Evolutionary conservation across 2,797 vertebrate genomes (phyloP), one percentile per base, ranked within the genome.

Genomic region (Pseudomugil gertrudae): DNA sequence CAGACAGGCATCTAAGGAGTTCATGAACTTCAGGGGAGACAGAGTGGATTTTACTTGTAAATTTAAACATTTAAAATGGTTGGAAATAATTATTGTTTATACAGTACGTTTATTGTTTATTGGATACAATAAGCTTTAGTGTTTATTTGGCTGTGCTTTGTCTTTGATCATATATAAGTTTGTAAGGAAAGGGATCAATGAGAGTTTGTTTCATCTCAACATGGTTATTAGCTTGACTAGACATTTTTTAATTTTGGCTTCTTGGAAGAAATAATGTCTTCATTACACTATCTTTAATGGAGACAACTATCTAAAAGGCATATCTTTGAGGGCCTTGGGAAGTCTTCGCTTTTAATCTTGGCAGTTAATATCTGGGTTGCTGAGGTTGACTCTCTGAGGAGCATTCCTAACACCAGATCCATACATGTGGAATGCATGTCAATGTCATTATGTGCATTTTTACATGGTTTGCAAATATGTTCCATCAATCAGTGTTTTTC

Each of bases 21-120:
- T 57, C 57, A 70, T 57, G 13, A 71, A 71, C 63, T 53, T 43
- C 2, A 15, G 15, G 32, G 5, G 1, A 27, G 24, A 38, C 52
- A 23, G 29, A 52, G n/a, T 60, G 6, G 17, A 61, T n/a, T n/a
- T 29, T 26, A 50, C 7, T n/a, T 40, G 15, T 26, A 13, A 6
- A 3, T 21, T 10, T 3, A 11, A 43, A 26, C 26, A n/a, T 19
- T 52, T 4, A 19, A 30, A 70, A 36, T 33, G 24, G 9, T 27
- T 55, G 5, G 23, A 58, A 23, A 38, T 17, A 7, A 40, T 19
- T 19, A 40, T 23, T 47, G 24, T 35, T 56, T 5, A 54, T 5
- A 2, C 29, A 5, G 5, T 29, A 29, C 29, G n/a, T n/a, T n/a
- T 29, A 29, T 29, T 5, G 3, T 29, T 29, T 29, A 3, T 50